Evolutionary conservation across 2,888 invertebrate species (phyloP).

Genomic region (Anoncus sp.): DNA sequence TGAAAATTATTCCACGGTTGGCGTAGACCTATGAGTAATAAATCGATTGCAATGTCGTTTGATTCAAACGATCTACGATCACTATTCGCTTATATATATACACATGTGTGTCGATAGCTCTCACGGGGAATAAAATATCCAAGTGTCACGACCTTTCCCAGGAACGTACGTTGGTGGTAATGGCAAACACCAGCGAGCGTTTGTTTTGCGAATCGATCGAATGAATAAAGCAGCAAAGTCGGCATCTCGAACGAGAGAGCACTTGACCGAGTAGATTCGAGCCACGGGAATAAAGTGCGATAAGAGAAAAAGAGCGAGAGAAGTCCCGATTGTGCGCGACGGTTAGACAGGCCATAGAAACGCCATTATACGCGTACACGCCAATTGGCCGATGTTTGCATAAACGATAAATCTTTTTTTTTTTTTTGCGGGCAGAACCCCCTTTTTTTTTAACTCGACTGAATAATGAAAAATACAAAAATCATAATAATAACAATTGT

Average conservation of each 20-base stretch:
- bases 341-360: neutral
- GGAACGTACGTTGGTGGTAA: constrained; percentile 13
- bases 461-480: neutral
- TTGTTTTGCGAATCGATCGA: constrained; percentile 30
- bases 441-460: neutral
- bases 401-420: neutral
- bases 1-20: constrained; percentile 10
- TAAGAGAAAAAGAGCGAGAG: constrained; percentile 26
- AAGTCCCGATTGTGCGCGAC: neutral
- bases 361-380: neutral
- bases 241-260: constrained; percentile 54
- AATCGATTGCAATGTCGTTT: constrained; percentile 14
- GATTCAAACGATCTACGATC: constrained; percentile 44
- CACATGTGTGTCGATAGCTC: constrained; percentile 35
- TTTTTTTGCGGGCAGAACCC: too few species aligned
- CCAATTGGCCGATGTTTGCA: neutral
- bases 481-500: constrained; percentile 12
- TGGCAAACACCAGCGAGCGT: constrained; percentile 2
- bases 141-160: constrained; percentile 54
- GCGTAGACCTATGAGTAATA: neutral
- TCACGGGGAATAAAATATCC: constrained; percentile 41
- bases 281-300: constrained; percentile 58
- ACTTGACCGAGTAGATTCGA: constrained; percentile 63
- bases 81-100: constrained; percentile 17
- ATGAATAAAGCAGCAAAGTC: constrained; percentile 44